These are phyloP conservation scores for Eospalax fontanierii DNA, from an alignment of 2,797 vertebrate genomes.

Conservation along the genomic window DNA sequence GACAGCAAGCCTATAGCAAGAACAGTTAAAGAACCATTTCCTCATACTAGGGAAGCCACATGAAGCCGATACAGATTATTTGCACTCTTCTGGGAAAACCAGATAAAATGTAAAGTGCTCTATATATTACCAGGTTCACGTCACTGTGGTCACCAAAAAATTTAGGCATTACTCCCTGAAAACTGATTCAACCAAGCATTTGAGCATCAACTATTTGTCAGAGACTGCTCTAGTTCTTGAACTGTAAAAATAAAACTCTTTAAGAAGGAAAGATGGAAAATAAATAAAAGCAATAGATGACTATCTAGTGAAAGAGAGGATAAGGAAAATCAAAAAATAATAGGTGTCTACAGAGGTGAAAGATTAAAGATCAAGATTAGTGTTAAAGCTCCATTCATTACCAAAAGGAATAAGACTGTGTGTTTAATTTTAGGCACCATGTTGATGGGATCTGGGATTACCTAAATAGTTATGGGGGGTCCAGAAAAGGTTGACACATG, in stretches of 20 bases:
- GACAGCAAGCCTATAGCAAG: neutral
- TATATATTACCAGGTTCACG: neutral
- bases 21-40: neutral
- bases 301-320: neutral
- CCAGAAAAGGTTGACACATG: too few species aligned
- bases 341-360: neutral
- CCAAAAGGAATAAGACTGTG: neutral
- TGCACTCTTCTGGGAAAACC: neutral
- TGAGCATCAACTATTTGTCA: neutral
- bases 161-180: neutral
- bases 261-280: neutral
- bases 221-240: neutral
- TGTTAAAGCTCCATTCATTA: neutral
- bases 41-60: neutral
- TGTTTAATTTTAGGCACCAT: neutral
- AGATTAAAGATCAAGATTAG: neutral
- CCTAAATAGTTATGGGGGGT: neutral
- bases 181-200: neutral
- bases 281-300: neutral
- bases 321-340: neutral
- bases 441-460: too few species aligned
- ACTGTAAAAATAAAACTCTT: neutral
- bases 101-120: neutral
- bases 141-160: neutral
- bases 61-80: neutral